Base-by-base conservation (phyloP, 53 echinoderm and acorn worm genomes). In the Echinometra lucunter region DNA sequence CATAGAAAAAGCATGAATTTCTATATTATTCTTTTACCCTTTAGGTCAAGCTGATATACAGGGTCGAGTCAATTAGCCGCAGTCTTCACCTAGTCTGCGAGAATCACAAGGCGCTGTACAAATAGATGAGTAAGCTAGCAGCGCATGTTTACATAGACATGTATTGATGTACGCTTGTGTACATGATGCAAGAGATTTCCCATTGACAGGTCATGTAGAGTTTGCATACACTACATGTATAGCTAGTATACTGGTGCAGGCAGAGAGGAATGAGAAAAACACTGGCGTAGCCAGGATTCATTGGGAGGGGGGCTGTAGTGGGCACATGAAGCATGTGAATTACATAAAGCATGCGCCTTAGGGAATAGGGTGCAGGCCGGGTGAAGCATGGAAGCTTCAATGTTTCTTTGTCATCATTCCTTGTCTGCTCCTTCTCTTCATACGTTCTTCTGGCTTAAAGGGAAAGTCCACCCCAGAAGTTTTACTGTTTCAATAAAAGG, bases 101-200 rank as follows among this genome's bases (percentile, higher is more conserved):
- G 81, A 81, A 85, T 47, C 49, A 89, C 58, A 18, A 17, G 60
- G 89, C 21, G 37, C 89, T 89, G 89, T 89, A 38, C 49, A 60
- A 37, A 60, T 60, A 89, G 37, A 60, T 58, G 58, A 89, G 60
- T 34, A 58, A 21, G n/a, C n/a, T n/a, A n/a, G 40, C 15, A 89
- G 57, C 13, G 49, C 49, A 60, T 89, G 89, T 89, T 89, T 58
- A 89, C 89, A 89, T 89, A 58, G 89, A n/a, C 58, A 1, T 89
- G 89, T 89, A 89, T 89, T 89, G 89, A 89, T 89, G 89, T 89
- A 60, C 60, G 37, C 15, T 85, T 85, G 85, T 85, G 85, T 85
- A 85, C 85, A 85, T 30, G 15, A 85, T 28, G 85, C 49, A 49
- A 53, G 49, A 85, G 85, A 85, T 85, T 81, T 85, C 4, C 47